These are phyloP conservation scores for Meteorus colon DNA, from an alignment of 2,888 invertebrate species.

Conservation along the genomic window DNA sequence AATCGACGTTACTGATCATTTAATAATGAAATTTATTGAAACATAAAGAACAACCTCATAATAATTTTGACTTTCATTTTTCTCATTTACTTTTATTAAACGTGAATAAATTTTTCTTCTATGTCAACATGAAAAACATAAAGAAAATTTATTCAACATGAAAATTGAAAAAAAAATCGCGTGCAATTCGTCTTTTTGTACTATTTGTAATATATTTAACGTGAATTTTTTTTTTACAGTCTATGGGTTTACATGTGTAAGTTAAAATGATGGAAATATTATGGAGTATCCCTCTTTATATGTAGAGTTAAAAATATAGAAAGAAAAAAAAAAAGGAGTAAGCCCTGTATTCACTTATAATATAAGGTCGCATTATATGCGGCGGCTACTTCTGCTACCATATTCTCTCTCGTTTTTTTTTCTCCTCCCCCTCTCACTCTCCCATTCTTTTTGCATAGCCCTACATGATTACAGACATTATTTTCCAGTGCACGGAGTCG, in stretches of 20 bases:
- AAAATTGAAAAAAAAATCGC: background rate
- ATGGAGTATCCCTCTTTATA: conserved; percentile 30
- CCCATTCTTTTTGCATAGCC: conserved; percentile 42
- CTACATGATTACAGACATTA: conserved; percentile 53
- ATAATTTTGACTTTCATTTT: no score
- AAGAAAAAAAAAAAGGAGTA: conserved; percentile 1
- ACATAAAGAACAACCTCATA: no score
- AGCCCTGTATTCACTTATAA: conserved; percentile 33
- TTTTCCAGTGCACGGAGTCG: conserved; percentile 45
- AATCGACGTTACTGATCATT: no score
- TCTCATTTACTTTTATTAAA: no score
- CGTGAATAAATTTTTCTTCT: no score
- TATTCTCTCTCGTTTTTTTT: background rate
- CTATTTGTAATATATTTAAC: background rate
- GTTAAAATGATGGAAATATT: conserved; percentile 43
- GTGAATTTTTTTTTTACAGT: background rate
- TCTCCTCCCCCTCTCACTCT: conserved; percentile 39
- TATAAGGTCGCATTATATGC: conserved; percentile 51
- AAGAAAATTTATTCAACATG: no score
- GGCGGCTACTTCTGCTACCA: conserved; percentile 19
- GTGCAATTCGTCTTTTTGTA: background rate
- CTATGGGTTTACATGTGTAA: background rate
- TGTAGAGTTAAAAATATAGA: conserved; percentile 31
- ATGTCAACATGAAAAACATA: no score
- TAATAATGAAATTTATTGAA: no score